A percentile compares a stretch with the other conserved stretches of the same genome.
Conservation (phyloP, 2,113 vertebrate species). For the Scortum barcoo region DNA sequence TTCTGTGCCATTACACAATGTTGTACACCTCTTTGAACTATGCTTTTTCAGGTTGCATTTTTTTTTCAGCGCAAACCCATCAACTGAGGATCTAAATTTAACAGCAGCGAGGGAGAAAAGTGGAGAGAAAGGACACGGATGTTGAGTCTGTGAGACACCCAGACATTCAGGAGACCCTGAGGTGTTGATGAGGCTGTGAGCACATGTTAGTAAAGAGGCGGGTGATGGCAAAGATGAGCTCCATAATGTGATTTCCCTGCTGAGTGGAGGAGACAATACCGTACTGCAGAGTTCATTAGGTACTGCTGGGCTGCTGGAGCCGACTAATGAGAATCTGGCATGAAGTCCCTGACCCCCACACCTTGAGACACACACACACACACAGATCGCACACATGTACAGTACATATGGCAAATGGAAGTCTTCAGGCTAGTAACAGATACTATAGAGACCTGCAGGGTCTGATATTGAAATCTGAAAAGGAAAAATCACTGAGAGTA, state of each 20-base stretch:
- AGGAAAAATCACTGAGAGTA: background rate
- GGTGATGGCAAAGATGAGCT: constrained; percentile 60
- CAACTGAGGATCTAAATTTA: constrained; percentile 23
- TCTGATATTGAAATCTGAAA: constrained; percentile 21
- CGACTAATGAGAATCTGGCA: constrained; percentile 75
- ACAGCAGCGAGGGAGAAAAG: background rate
- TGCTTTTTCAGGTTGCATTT: background rate
- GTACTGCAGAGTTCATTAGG: constrained; percentile 79
- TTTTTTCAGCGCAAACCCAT: background rate
- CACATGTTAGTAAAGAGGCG: constrained; percentile 52
- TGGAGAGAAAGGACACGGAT: constrained; percentile 6
- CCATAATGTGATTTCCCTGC: constrained; percentile 76
- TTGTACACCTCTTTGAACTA: constrained; percentile 13
- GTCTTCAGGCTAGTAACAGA: constrained; percentile 7
- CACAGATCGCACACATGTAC: background rate
- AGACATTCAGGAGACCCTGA: constrained; percentile 36
- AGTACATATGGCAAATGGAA: constrained; percentile 23
- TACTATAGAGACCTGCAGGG: constrained; percentile 3
- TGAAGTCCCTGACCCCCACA: constrained; percentile 52
- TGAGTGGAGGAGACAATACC: constrained; percentile 70
- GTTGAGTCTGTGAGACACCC: constrained; percentile 17
- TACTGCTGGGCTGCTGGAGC: constrained; percentile 57
- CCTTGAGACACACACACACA: constrained; percentile 14
- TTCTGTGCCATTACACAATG: background rate
- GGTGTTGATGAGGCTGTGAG: constrained; percentile 69